These are phyloP conservation scores for Hololepta plana DNA, from an alignment of 2,888 invertebrate species.

Conservation along the genomic window DNA sequence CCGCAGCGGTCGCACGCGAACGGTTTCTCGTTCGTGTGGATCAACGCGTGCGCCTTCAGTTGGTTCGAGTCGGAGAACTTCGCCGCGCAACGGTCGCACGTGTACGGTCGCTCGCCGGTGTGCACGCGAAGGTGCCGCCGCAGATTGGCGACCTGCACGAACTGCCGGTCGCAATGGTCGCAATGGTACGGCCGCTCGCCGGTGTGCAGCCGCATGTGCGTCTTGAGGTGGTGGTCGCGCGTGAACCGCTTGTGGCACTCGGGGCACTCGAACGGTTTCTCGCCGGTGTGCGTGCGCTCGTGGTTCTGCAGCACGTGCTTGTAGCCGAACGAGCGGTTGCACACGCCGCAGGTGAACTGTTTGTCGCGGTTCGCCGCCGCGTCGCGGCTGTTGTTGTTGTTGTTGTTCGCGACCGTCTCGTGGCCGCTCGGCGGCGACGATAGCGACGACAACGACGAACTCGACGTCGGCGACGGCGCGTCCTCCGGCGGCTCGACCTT, in stretches of 20 bases:
- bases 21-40: conserved; percentile 81
- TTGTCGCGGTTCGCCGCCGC: conserved; percentile 38
- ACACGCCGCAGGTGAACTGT: conserved; percentile 75
- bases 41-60: conserved; percentile 72
- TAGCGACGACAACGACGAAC: conserved; percentile 34
- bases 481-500: conserved; percentile 16
- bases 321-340: conserved; percentile 80
- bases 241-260: conserved; percentile 86
- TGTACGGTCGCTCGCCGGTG: conserved; percentile 81
- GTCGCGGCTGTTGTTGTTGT: conserved; percentile 19
- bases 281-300: conserved; percentile 86
- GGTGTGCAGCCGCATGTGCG: conserved; percentile 81
- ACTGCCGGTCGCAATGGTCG: conserved; percentile 78
- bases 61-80: conserved; percentile 87
- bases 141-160: conserved; percentile 85
- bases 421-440: conserved; percentile 32
- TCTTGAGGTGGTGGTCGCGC: conserved; percentile 83
- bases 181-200: conserved; percentile 89
- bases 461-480: conserved; percentile 25
- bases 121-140: conserved; percentile 78
- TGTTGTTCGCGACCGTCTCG: conserved; percentile 17
- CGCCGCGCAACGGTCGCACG: conserved; percentile 68
- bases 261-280: conserved; percentile 83
- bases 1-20: conserved; percentile 67
- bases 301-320: conserved; percentile 90